Base-by-base conservation (phyloP, 2,888 invertebrate genomes). In the Drosophila nr. perissopoda region DNA sequence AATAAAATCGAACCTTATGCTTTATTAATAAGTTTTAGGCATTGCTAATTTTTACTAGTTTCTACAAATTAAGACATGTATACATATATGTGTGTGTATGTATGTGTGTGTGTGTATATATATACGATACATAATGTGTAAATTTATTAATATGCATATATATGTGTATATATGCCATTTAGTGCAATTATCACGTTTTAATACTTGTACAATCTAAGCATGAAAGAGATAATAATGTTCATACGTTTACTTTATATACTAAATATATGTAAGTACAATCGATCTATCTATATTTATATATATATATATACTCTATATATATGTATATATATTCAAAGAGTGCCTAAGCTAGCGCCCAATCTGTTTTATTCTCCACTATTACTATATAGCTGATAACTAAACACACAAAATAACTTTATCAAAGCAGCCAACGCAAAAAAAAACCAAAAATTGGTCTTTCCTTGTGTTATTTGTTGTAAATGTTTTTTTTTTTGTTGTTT, bases 171-270 rank as follows among this genome's bases (percentile, higher is more conserved):
- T 64, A 74, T 81, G 68, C 75, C 68, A 70, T 73, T 72, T 75
- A 87, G 84, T 89, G 76, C 78, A 80, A 73, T 83, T 91, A 88
- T 91, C 89, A 87, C 87, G 87, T 78, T 89, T 86, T 88, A 91
- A 88, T 89, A 87, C 85, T 88, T 87, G 71, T 82, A 78, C 60
- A 88, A 80, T 83, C 71, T 85, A 89, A 85, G 75, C 72, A 81
- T 76, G 67, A 74, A 66, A 71, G 76, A 83, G 76, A 81, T 78
- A 80, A 73, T 80, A 76, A 69, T 78, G 74, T 53, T 76, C 54
- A 66, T 63, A 70, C 51, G 45, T 45, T 78, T 78, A 76, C 65
- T 63, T 78, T 56, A 69, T 36, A 27, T 36, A 54, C 25, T 60
- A 67, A 48, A 69, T 76, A 61, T 73, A 58, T 59, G 27, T 77